Evolutionary conservation across 2,113 vertebrate genomes (phyloP).

Genomic region (Noctilio leporinus): DNA sequence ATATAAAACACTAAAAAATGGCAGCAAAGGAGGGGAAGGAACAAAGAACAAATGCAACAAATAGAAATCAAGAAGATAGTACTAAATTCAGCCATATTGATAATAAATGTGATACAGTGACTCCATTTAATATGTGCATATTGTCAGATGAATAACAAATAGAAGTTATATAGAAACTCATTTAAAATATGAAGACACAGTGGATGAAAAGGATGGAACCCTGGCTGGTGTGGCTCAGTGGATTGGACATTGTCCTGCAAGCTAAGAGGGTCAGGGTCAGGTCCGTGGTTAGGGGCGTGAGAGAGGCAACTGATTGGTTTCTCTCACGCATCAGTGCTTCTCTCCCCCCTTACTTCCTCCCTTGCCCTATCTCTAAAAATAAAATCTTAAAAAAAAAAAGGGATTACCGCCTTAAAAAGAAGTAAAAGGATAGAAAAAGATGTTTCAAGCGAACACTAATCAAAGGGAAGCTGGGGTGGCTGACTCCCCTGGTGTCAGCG

Average conservation of each 20-base stretch:
- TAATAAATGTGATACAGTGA: background rate
- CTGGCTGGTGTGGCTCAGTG: no score
- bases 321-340: no score
- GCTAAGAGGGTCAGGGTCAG: no score
- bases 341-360: no score
- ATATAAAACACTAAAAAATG: background rate
- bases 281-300: no score
- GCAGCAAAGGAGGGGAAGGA: background rate
- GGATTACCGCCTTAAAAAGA: background rate
- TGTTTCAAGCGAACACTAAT: background rate
- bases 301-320: no score
- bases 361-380: no score
- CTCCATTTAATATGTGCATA: background rate
- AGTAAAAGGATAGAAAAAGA: background rate
- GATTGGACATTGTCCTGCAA: no score
- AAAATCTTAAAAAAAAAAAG: no score
- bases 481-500: background rate
- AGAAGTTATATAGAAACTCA: background rate
- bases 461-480: background rate
- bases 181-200: background rate
- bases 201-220: background rate
- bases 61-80: background rate
- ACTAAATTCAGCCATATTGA: background rate
- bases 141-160: background rate
- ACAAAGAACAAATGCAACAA: background rate